Evolutionary conservation across 1,140 invertebrate species (phyloP).

Genomic region (Adoxophyes honmai): DNA sequence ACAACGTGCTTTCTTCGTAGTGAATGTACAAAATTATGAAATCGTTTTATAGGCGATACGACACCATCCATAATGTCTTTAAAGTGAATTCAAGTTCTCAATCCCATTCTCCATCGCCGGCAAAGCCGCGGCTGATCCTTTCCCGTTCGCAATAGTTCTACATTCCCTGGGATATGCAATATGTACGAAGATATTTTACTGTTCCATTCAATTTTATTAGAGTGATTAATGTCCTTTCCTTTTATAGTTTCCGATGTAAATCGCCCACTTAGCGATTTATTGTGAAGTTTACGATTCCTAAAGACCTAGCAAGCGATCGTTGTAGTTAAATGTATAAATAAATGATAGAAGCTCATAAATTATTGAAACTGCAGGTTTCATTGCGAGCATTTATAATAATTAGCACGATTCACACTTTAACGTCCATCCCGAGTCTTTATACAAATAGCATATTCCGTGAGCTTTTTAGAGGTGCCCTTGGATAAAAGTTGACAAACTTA

Average conservation of each 20-base stretch:
- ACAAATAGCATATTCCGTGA: no score
- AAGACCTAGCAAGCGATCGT: conserved; percentile 1
- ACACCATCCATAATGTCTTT: conserved; percentile 17
- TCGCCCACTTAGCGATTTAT: conserved; percentile 18
- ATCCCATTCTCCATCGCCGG: neutral
- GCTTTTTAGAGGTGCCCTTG: conserved; percentile 14
- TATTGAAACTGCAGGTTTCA: neutral
- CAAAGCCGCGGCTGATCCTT: conserved; percentile 7
- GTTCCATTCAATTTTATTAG: conserved; percentile 30
- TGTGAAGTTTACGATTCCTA: conserved; percentile 11
- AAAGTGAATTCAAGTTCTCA: conserved; percentile 15
- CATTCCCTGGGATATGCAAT: conserved; percentile 5
- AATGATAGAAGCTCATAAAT: neutral
- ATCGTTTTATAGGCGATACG: conserved; percentile 17
- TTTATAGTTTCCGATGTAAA: conserved; percentile 16
- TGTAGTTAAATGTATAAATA: conserved; percentile 3
- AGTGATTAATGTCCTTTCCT: conserved; percentile 23
- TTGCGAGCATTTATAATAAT: neutral
- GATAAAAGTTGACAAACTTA: conserved; percentile 25
- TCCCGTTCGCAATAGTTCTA: conserved; percentile 10
- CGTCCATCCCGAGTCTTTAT: no score
- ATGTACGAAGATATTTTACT: conserved; percentile 21
- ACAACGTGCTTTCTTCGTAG: neutral
- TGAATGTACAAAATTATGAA: conserved; percentile 18
- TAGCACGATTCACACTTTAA: neutral